Evolutionary conservation across 2,113 vertebrate species (phyloP).

Genomic region (Laterallus jamaicensis): DNA sequence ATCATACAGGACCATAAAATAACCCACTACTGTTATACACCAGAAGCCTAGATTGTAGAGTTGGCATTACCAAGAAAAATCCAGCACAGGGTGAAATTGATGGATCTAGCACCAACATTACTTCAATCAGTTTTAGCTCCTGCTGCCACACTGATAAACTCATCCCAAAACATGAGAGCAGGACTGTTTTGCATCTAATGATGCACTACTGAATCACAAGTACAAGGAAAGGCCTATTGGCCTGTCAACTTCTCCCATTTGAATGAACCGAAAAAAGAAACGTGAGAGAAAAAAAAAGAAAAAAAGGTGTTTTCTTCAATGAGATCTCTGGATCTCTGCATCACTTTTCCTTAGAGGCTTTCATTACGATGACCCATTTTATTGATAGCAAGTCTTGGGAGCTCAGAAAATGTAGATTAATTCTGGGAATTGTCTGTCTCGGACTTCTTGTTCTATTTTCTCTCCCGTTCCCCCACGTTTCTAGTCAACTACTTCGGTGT

Average conservation of each 20-base stretch:
- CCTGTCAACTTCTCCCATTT: not conserved
- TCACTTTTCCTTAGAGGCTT: not conserved
- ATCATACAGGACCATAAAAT: not conserved
- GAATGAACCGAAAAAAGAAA: not conserved
- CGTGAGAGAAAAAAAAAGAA: not conserved
- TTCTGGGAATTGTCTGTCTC: slow-evolving; percentile 7
- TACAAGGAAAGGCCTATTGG: not conserved
- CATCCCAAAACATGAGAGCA: not conserved
- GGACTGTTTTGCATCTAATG: not conserved
- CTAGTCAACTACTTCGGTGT: not conserved
- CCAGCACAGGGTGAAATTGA: not conserved
- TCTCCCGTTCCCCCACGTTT: not conserved
- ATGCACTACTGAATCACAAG: not conserved
- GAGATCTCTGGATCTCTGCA: not conserved
- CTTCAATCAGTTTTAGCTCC: slow-evolving; percentile 3
- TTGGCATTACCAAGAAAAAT: not conserved
- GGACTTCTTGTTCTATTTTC: slow-evolving; percentile 15
- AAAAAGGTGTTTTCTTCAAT: not conserved
- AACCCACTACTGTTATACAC: not conserved
- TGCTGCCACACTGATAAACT: not conserved
- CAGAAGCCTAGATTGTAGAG: not conserved
- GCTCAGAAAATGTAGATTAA: slow-evolving; percentile 19
- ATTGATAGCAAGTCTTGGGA: not conserved
- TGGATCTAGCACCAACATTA: not conserved
- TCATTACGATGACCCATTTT: slow-evolving; percentile 10